These are phyloP conservation scores for Heliconius congener DNA, from an alignment of 1,140 invertebrate species.

Conservation along the genomic window DNA sequence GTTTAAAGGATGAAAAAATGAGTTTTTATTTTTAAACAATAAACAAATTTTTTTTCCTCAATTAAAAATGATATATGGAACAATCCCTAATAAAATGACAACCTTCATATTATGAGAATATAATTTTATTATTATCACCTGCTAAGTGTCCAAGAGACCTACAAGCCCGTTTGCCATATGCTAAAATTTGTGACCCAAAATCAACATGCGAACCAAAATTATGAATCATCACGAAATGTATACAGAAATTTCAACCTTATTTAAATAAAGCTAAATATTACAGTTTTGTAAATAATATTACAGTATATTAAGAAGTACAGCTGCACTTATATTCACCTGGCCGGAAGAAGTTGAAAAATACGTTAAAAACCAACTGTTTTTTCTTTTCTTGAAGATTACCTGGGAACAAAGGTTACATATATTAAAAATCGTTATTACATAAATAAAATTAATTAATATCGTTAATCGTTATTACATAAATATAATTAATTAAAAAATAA, in stretches of 20 bases:
- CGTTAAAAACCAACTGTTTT: conserved; percentile 22
- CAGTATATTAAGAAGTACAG: background rate
- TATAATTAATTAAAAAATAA: no score
- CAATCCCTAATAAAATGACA: background rate
- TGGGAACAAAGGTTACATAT: background rate
- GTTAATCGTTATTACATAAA: no score
- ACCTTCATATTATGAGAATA: background rate
- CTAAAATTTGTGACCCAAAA: conserved; percentile 33
- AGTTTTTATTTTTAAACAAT: no score
- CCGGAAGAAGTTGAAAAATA: conserved; percentile 24
- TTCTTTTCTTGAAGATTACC: conserved; percentile 13
- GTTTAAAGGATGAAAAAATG: background rate
- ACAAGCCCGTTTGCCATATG: conserved; percentile 30
- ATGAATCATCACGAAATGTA: background rate
- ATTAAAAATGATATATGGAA: background rate
- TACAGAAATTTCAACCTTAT: conserved; percentile 23
- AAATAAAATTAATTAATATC: no score
- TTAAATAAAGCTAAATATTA: background rate
- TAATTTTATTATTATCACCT: conserved; percentile 22
- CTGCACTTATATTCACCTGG: conserved; percentile 16
- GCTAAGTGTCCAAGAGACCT: conserved; percentile 31
- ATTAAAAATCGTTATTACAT: background rate
- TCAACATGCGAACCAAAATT: conserved; percentile 13
- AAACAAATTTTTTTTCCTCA: background rate
- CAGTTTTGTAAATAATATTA: background rate